Evolutionary conservation across 2,113 vertebrate species (phyloP), one percentile per base, ranked within the genome.

Genomic region (Silurus glanis): DNA sequence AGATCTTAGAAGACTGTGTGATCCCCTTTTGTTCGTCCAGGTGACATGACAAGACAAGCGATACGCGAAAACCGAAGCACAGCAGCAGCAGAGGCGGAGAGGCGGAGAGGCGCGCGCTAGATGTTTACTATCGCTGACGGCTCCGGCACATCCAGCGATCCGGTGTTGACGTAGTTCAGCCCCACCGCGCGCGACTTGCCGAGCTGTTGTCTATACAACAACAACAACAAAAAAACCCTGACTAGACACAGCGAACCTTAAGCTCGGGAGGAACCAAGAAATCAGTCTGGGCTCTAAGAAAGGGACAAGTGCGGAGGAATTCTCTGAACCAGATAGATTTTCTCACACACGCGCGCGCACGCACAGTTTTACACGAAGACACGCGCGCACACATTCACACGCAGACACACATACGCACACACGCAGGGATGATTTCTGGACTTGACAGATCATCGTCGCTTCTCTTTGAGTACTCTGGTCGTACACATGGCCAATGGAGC

Each of bases 271-370:
- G 59, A 80, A 80, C 37, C 76, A 37, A 80, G 16, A 5, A 8
- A 37, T n/a, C 8, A 21, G 21, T 67, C 28, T 28, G 49, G 25
- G 4, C 4, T 67, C 17, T 55, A 12, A 45, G 66, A 82, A 71
- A 83, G 6, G 55, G 88, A 87, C 83, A 87, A 75, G 82, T 75
- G 91, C 91, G 86, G 88, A 91, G 94, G 93, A 95, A 94, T 93
- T 93, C 89, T 89, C 90, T 67, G 71, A 89, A 91, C 82, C 91
- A 88, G 79, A 88, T 85, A 37, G 89, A 86, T 89, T 88, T 92
- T 25, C 79, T 14, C 49, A 55, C 49, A 16, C 74, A n/a, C 49
- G 12, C 55, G 55, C 62, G 19, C 19, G 55, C 37, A 2, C 37
- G 3, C 37, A 37, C 37, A 37, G 37, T 37, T 37, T 37, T 37